These are phyloP conservation scores for Seriola quinqueradiata DNA, from an alignment of 2,113 vertebrate species.

Conservation along the genomic window DNA sequence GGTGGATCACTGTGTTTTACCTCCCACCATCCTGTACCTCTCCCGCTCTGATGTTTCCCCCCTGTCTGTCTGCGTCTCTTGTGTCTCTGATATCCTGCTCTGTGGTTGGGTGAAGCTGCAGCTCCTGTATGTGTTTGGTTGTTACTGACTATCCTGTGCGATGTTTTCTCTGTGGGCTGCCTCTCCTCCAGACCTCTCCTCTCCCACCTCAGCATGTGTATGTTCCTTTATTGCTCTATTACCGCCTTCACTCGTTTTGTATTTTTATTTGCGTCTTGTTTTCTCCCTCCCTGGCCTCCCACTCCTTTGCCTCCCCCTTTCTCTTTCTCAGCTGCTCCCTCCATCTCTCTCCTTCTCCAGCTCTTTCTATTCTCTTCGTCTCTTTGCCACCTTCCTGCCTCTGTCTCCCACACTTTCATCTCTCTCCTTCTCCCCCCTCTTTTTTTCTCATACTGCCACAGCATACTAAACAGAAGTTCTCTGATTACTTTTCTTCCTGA, in stretches of 20 bases:
- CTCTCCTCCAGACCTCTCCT: constrained; percentile 6
- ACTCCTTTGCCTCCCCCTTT: constrained; percentile 30
- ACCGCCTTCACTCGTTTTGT: constrained; percentile 50
- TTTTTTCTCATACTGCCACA: constrained; percentile 70
- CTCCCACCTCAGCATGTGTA: constrained; percentile 25
- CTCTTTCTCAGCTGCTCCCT: constrained; percentile 23
- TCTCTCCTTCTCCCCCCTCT: constrained; percentile 40
- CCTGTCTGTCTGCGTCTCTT: constrained; percentile 31
- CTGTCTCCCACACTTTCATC: constrained; percentile 53
- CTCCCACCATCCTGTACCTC: constrained; percentile 43
- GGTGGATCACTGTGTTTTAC: constrained; percentile 37
- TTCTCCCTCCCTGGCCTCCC: constrained; percentile 44
- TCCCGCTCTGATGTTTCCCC: constrained; percentile 35
- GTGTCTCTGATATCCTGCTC: constrained; percentile 34
- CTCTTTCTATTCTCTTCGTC: constrained; percentile 55
- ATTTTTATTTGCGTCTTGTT: constrained; percentile 56
- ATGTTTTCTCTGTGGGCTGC: constrained; percentile 13
- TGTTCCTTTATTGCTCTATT: constrained; percentile 39
- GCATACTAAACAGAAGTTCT: constrained; percentile 92
- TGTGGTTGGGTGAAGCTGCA: constrained; percentile 24
- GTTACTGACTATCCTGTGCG: constrained; percentile 10
- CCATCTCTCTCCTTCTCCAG: neutral
- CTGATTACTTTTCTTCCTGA: constrained; percentile 90
- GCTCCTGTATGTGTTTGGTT: constrained; percentile 13
- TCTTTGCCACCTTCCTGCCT: constrained; percentile 50